A percentile compares a stretch with the other conserved stretches of the same genome.
These are phyloP conservation scores for pig (Sus scrofa) DNA, from an alignment of 2,113 vertebrate genomes.

Conservation along the genomic window T2T-Sscrofa CM000812.6:265570501-265571000, in stretches of 20 bases:
- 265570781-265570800: not conserved
- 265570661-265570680: not conserved
- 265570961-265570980: conserved; percentile 23
- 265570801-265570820: not conserved
- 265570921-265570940: not conserved
- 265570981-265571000: not conserved
- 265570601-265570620: not conserved
- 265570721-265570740: accelerated
- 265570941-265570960: not conserved
- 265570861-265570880: conserved; percentile 39
- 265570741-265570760: not conserved
- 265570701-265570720: not conserved
- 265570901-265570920: not conserved
- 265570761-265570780: accelerated
- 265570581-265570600: not conserved
- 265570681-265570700: accelerated
- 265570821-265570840: not conserved
- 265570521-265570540: not conserved
- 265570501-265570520: no score
- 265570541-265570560: not conserved
- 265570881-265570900: not conserved
- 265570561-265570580: accelerated
- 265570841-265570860: accelerated
- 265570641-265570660: accelerated
- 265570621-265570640: no score